Conservation (phyloP, 2,888 invertebrate genomes). For the Drosophila eohydei region DNA sequence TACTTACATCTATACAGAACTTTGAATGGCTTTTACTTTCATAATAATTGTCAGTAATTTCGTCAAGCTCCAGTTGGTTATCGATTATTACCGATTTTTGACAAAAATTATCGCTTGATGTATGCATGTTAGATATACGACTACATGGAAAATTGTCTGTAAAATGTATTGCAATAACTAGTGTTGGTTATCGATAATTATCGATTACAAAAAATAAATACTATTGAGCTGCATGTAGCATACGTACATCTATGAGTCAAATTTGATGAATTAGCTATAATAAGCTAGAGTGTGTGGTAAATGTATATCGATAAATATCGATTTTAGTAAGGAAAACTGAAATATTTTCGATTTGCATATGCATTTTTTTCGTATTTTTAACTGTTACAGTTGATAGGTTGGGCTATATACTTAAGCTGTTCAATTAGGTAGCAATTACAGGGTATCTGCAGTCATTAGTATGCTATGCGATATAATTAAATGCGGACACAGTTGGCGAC, state of each 20-base stretch:
- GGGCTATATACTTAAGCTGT: background rate
- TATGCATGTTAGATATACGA: no score
- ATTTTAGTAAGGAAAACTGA: background rate
- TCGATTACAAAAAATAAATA: background rate
- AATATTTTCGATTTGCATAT: background rate
- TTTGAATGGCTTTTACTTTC: no score
- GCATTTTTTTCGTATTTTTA: background rate
- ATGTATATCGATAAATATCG: background rate
- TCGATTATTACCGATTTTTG: background rate
- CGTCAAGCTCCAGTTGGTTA: background rate
- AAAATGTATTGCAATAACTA: no score
- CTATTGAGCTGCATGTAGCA: no score
- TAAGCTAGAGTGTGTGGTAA: no score
- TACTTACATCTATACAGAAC: no score
- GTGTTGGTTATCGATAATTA: background rate
- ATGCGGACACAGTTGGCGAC: conserved; percentile 61
- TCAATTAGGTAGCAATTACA: background rate
- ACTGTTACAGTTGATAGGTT: background rate
- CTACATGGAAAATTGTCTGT: no score
- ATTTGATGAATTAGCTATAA: no score
- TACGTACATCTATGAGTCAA: no score
- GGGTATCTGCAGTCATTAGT: conserved; percentile 19
- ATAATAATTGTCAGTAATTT: background rate
- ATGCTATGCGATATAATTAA: conserved; percentile 58
- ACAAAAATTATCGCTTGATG: no score